Evolutionary conservation across 2,797 vertebrate genomes (phyloP).

Genomic region (Lates japonicus): DNA sequence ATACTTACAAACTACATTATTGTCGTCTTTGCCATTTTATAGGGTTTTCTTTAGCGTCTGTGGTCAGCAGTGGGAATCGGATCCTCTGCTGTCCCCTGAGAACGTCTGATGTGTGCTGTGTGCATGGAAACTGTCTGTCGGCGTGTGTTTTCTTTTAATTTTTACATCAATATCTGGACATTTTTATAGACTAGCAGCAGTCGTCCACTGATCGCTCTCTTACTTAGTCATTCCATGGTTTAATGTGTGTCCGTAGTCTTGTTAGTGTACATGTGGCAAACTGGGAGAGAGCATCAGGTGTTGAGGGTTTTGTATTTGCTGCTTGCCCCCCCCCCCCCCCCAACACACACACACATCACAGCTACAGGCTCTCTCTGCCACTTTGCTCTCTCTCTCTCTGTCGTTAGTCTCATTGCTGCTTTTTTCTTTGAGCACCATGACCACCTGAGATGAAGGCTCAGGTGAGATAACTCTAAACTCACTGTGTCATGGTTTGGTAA

Average conservation of each 20-base stretch:
- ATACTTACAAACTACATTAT: conserved; percentile 53
- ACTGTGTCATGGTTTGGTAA: conserved; percentile 41
- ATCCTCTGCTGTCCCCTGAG: conserved; percentile 35
- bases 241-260: conserved; percentile 68
- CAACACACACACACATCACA: no score
- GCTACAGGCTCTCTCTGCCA: conserved; percentile 45
- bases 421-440: conserved; percentile 35
- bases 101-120: conserved; percentile 35
- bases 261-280: conserved; percentile 42
- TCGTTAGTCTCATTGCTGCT: conserved; percentile 35
- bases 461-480: conserved; percentile 41
- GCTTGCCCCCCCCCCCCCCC: conserved; percentile 5
- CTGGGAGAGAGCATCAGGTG: conserved; percentile 49
- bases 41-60: conserved; percentile 49
- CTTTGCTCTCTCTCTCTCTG: conserved; percentile 22
- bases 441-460: conserved; percentile 68
- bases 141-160: conserved; percentile 37
- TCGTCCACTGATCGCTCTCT: conserved; percentile 43
- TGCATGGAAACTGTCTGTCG: conserved; percentile 44
- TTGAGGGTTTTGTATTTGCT: conserved; percentile 27
- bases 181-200: conserved; percentile 52
- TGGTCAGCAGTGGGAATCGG: conserved; percentile 16
- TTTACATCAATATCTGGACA: conserved; percentile 51
- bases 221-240: conserved; percentile 79
- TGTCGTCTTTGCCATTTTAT: conserved; percentile 60